Evolutionary conservation across 2,888 invertebrate genomes (phyloP).

Genomic region (Eupithecia subumbrata): DNA sequence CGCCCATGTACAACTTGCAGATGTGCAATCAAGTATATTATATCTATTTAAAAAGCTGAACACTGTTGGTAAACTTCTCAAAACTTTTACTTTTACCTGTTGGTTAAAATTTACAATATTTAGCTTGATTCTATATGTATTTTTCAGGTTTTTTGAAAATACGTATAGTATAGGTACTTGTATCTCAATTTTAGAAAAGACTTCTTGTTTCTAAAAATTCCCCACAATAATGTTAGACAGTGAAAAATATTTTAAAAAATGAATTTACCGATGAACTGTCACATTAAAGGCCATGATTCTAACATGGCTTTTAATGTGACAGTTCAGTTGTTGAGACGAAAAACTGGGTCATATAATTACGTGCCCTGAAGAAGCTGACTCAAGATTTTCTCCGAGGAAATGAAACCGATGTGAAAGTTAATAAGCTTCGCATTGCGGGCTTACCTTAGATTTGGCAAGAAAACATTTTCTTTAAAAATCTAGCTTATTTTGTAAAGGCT

Average conservation of each 20-base stretch:
- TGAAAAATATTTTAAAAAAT: too few species aligned
- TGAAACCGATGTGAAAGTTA: conserved; percentile 41
- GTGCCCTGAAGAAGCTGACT: conserved; percentile 43
- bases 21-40: too few species aligned
- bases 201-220: background rate
- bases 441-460: conserved; percentile 29
- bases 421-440: conserved; percentile 35
- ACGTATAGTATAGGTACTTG: background rate
- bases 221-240: background rate
- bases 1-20: too few species aligned
- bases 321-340: conserved; percentile 10
- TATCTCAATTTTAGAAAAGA: background rate
- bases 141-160: background rate
- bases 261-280: background rate
- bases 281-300: background rate
- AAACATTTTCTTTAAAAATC: conserved; percentile 28
- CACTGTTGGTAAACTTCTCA: background rate
- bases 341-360: conserved; percentile 60
- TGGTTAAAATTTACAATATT: background rate
- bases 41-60: background rate
- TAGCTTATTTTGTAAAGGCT: conserved; percentile 4
- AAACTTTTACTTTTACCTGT: background rate
- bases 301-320: too few species aligned
- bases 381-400: conserved; percentile 50
- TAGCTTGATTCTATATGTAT: background rate